Percentiles rank a stretch among this genome's conserved stretches.
These are phyloP conservation scores for Lutraria lutraria DNA, from an alignment of 2,888 invertebrate genomes.

Conservation along the genomic window DNA sequence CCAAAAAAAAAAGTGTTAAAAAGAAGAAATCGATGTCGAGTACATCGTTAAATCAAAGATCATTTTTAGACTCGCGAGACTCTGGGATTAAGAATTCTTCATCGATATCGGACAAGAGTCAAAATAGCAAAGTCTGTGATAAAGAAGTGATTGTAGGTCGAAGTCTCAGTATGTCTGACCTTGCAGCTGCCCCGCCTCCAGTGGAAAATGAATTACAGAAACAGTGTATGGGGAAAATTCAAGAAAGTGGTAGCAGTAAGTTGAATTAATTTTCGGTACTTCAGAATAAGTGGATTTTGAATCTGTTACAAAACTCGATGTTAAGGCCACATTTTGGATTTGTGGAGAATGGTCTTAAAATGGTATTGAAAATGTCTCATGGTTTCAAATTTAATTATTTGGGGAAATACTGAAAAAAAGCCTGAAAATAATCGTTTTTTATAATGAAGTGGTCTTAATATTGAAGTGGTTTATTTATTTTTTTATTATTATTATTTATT, in stretches of 20 bases:
- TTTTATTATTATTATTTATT: neutral
- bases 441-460: neutral
- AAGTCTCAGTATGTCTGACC: constrained; percentile 74
- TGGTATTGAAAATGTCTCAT: too few relatives aligned
- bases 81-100: constrained; percentile 40
- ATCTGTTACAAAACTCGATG: too few relatives aligned
- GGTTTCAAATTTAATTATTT: too few relatives aligned
- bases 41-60: constrained; percentile 64
- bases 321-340: too few relatives aligned
- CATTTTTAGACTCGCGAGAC: constrained; percentile 48
- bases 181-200: constrained; percentile 61
- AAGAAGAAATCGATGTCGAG: constrained; percentile 69
- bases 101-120: constrained; percentile 22
- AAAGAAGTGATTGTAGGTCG: constrained; percentile 62
- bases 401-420: too few relatives aligned
- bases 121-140: constrained; percentile 36
- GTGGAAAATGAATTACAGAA: constrained; percentile 70
- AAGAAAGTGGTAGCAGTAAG: constrained; percentile 67
- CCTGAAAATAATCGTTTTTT: too few relatives aligned
- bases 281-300: too few relatives aligned
- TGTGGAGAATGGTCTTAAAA: too few relatives aligned
- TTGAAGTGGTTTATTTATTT: neutral
- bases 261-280: constrained; percentile 15
- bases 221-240: constrained; percentile 55
- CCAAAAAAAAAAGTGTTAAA: constrained; percentile 59